These are phyloP conservation scores for Phrynocephalus vlangalii DNA, from an alignment of 2,797 vertebrate genomes.

Conservation along the genomic window DNA sequence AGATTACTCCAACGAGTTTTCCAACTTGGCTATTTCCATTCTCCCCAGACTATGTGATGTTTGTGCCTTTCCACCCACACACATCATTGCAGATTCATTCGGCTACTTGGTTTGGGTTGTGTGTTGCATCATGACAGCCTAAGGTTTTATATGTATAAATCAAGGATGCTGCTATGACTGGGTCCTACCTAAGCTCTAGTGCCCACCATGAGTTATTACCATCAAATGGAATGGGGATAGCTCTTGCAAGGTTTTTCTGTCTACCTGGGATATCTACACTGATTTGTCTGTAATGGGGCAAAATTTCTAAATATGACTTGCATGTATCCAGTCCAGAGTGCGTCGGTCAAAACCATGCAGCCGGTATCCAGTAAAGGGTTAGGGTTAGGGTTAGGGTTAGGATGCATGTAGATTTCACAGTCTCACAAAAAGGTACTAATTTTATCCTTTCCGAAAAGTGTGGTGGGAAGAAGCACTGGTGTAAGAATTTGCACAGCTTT, in stretches of 20 bases:
- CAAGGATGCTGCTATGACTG: background rate
- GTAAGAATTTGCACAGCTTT: too few species aligned
- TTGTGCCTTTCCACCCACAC: background rate
- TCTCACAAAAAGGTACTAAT: too few species aligned
- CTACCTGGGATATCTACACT: background rate
- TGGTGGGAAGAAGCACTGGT: too few species aligned
- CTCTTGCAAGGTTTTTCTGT: background rate
- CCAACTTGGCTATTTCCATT: background rate
- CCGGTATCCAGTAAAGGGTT: background rate
- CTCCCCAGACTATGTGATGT: background rate
- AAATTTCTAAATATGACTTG: background rate
- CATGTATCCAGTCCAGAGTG: background rate
- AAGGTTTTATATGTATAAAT: background rate
- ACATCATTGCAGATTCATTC: background rate
- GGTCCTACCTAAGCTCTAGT: background rate
- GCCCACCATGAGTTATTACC: background rate
- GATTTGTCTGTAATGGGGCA: background rate
- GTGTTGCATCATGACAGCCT: background rate
- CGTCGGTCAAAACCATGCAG: background rate
- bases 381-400: too few species aligned
- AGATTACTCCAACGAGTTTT: constrained; percentile 3
- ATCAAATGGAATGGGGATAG: background rate
- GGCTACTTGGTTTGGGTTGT: background rate
- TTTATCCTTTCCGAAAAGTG: too few species aligned
- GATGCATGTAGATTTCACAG: too few species aligned